A percentile compares a stretch with the other conserved stretches of the same genome.
phyloP scores from a whole-genome alignment of 2,888 invertebrate species.

The Synanthedon tipuliformis region DNA sequence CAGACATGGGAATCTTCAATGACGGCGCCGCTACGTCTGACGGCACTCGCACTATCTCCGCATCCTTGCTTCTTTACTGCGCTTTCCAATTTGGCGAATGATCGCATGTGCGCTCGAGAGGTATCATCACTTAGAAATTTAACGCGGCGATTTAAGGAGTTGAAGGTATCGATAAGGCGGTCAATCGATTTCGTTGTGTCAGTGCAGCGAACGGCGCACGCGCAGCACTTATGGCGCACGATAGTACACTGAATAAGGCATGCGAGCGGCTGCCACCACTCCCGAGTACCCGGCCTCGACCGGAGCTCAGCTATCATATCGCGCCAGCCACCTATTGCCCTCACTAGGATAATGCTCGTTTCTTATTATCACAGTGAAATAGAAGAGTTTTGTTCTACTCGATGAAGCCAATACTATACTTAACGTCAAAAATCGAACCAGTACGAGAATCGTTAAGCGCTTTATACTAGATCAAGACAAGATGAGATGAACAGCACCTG shows the following conservation, averaged over 20 bases:
- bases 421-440: neutral
- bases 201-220: constrained; percentile 48
- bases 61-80: constrained; percentile 30
- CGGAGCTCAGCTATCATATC: constrained; percentile 52
- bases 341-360: constrained; percentile 46
- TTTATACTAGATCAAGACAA: neutral
- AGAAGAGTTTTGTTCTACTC: constrained; percentile 14
- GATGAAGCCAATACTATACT: neutral
- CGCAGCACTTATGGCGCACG: constrained; percentile 61
- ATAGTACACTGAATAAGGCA: constrained; percentile 54
- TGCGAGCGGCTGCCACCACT: constrained; percentile 44
- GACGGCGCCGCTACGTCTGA: constrained; percentile 45
- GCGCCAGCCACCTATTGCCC: constrained; percentile 47
- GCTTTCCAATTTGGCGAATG: constrained; percentile 28
- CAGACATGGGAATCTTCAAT: constrained; percentile 30
- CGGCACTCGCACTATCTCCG: constrained; percentile 21
- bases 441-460: no score
- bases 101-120: constrained; percentile 26
- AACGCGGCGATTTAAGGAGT: constrained; percentile 23
- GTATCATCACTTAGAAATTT: constrained; percentile 38
- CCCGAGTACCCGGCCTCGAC: constrained; percentile 58
- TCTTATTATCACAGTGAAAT: constrained; percentile 35
- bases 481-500: neutral
- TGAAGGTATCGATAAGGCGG: constrained; percentile 46
- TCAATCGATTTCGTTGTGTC: constrained; percentile 29